Percentiles rank a stretch among this genome's conserved stretches.
These are phyloP conservation scores for Apus apus DNA, from an alignment of 2,113 vertebrate genomes.

Conservation along the genomic window DNA sequence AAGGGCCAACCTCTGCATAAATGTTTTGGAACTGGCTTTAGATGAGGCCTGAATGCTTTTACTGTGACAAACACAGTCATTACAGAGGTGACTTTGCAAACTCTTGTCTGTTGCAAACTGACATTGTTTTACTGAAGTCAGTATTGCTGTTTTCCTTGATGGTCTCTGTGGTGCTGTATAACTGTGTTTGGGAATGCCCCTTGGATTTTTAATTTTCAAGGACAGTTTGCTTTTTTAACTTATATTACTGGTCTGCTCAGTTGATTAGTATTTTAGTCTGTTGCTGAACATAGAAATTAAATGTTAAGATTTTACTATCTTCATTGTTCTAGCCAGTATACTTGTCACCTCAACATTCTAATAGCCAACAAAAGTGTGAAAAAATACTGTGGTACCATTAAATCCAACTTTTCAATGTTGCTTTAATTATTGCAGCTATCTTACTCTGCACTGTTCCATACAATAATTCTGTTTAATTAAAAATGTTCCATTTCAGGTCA, in stretches of 20 bases:
- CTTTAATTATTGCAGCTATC: background rate
- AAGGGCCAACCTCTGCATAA: background rate
- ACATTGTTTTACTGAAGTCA: background rate
- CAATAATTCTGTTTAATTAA: slow-evolving; percentile 72
- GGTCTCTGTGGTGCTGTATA: background rate
- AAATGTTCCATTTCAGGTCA: slow-evolving; percentile 74
- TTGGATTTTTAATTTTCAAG: background rate
- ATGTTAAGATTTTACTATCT: background rate
- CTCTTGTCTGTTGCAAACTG: background rate
- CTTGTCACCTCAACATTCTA: background rate
- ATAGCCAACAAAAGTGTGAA: background rate
- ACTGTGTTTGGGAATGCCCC: background rate
- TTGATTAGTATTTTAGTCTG: background rate
- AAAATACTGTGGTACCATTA: background rate
- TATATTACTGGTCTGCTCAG: background rate
- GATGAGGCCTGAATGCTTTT: background rate
- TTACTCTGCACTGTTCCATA: slow-evolving; percentile 12
- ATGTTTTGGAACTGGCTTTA: background rate
- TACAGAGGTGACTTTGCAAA: background rate
- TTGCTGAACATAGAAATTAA: background rate
- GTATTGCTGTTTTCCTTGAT: background rate
- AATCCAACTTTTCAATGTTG: background rate
- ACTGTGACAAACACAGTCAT: rapidly evolving
- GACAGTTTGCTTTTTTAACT: background rate
- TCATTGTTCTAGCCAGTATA: background rate